phyloP scores from a whole-genome alignment of 2,113 vertebrate species.

The Onychostruthus taczanowskii region DNA sequence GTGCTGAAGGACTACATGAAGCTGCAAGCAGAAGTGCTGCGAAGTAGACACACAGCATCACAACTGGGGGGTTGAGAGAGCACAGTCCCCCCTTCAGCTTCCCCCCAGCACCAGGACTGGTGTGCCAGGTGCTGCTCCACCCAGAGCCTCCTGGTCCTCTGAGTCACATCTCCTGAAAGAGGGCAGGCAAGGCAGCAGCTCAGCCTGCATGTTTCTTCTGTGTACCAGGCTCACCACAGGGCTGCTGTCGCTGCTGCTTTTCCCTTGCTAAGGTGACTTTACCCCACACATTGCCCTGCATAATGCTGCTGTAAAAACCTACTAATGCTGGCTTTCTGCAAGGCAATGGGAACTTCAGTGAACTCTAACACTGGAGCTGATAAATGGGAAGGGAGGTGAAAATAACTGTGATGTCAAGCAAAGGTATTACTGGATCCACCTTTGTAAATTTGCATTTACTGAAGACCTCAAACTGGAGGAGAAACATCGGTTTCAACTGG shows the following conservation, averaged over 20 bases:
- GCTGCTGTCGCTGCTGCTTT: neutral
- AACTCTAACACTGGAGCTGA: neutral
- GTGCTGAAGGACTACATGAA: neutral
- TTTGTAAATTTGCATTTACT: neutral
- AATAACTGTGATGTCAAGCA: neutral
- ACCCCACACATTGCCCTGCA: rapidly evolving
- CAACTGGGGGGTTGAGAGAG: rapidly evolving
- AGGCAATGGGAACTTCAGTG: neutral
- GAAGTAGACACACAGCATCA: rapidly evolving
- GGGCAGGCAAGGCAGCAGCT: neutral
- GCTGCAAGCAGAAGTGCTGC: neutral
- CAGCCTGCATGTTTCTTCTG: rapidly evolving
- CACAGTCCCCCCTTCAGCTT: neutral
- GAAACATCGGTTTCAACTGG: neutral
- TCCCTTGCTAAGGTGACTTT: neutral
- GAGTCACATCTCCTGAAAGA: neutral
- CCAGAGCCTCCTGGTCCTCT: rapidly evolving
- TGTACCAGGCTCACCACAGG: rapidly evolving
- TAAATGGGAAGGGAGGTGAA: neutral
- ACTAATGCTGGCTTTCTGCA: neutral
- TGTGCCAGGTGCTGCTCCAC: neutral
- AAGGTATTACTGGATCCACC: neutral
- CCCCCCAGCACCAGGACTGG: rapidly evolving
- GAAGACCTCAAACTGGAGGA: neutral
- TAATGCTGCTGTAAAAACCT: neutral